Conservation (phyloP, 2,888 invertebrate genomes). For the Oeneis ivallda region DNA sequence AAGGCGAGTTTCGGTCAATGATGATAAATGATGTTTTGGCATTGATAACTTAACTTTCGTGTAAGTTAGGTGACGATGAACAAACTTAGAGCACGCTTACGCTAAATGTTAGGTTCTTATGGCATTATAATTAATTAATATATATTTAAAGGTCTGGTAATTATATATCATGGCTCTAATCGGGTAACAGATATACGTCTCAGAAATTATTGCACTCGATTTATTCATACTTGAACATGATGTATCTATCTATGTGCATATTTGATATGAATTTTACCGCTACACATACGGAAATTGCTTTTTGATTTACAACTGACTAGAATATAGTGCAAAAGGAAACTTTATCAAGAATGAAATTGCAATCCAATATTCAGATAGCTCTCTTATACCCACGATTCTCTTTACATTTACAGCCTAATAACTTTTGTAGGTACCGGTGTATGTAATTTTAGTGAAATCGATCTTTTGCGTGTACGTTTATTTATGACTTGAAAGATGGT, state of each 20-base stretch:
- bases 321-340: not conserved
- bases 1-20: not conserved
- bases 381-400: not conserved
- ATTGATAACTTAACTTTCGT: too few species aligned
- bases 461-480: not conserved
- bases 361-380: conserved; percentile 4
- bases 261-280: not conserved
- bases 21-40: too few species aligned
- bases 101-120: too few species aligned
- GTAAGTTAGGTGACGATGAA: too few species aligned
- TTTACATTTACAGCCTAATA: not conserved
- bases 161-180: too few species aligned
- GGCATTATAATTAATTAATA: too few species aligned
- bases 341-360: conserved; percentile 3
- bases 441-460: too few species aligned
- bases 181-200: too few species aligned
- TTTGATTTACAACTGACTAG: not conserved
- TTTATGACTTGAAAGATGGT: too few species aligned
- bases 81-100: too few species aligned
- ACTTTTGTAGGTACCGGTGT: not conserved
- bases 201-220: too few species aligned
- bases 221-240: not conserved
- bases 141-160: too few species aligned
- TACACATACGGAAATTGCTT: not conserved
- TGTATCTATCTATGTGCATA: not conserved